phyloP scores from a whole-genome alignment of 2,113 vertebrate species.

The Hippoglossus stenolepis region DNA sequence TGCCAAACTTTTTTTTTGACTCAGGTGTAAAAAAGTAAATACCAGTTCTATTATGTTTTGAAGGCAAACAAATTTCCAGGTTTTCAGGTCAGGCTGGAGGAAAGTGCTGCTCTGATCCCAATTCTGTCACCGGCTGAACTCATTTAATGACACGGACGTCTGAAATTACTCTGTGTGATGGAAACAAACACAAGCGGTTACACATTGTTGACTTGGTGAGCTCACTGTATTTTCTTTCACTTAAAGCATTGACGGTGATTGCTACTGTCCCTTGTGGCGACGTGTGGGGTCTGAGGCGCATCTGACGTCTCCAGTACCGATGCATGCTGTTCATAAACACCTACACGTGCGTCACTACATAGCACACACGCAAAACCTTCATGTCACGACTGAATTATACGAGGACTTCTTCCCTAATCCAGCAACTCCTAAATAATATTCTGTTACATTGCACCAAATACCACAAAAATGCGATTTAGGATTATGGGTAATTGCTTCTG shows the following conservation, averaged over 20 bases:
- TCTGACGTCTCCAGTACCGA: conserved; percentile 25
- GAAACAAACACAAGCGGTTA: conserved; percentile 36
- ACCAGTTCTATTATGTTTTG: conserved; percentile 14
- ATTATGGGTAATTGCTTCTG: conserved; percentile 31
- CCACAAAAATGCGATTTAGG: conserved; percentile 13
- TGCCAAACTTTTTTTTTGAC: conserved; percentile 3
- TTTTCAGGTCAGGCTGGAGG: conserved; percentile 46
- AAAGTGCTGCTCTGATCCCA: conserved; percentile 27
- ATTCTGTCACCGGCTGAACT: conserved; percentile 51
- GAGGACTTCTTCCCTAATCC: conserved; percentile 28
- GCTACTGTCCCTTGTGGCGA: conserved; percentile 22
- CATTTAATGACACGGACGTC: conserved; percentile 29
- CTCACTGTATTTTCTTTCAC: conserved; percentile 42
- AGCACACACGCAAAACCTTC: conserved; percentile 1
- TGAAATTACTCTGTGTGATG: conserved; percentile 25
- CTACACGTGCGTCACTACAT: conserved; percentile 13
- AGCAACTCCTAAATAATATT: conserved; percentile 15
- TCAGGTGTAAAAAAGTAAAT: conserved; percentile 15
- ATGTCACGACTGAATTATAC: not conserved
- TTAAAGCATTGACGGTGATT: conserved; percentile 33
- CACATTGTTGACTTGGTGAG: conserved; percentile 11
- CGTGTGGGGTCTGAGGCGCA: conserved; percentile 48
- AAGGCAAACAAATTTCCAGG: conserved; percentile 38
- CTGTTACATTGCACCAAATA: conserved; percentile 40
- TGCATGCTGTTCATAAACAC: conserved; percentile 15